A percentile compares a stretch with the other conserved stretches of the same genome.
Conservation (phyloP, 2,797 vertebrate genomes). For the Eulemur albifrons region DNA sequence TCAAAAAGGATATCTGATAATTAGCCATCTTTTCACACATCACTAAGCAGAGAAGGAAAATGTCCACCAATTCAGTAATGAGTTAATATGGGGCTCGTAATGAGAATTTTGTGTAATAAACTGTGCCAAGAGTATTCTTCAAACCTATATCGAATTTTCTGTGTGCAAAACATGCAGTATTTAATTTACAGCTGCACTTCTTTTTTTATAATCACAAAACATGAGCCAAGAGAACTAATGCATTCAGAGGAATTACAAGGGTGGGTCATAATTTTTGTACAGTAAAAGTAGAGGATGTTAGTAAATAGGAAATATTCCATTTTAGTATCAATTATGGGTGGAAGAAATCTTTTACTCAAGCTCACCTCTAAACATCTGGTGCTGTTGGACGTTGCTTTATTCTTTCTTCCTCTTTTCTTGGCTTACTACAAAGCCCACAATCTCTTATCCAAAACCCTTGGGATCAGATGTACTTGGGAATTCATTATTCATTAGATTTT, state of each 20-base stretch:
- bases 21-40: not conserved
- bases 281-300: not conserved
- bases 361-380: conserved; percentile 9
- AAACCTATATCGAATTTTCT: conserved; percentile 9
- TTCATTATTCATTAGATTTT: conserved; percentile 10
- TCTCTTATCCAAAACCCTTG: not conserved
- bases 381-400: not conserved
- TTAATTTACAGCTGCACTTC: not conserved
- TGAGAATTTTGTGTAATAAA: conserved; percentile 45
- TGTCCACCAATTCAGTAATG: conserved; percentile 6
- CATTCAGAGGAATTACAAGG: not conserved
- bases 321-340: not conserved
- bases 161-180: not conserved
- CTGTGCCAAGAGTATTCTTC: not conserved
- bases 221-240: not conserved
- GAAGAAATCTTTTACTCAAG: conserved; percentile 10
- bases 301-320: not conserved
- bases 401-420: not conserved
- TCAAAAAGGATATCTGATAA: conserved; percentile 25
- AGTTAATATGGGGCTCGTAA: conserved; percentile 8
- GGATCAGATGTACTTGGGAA: not conserved
- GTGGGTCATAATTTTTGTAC: not conserved
- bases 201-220: conserved; percentile 1
- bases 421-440: not conserved
- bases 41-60: conserved; percentile 39